These are phyloP conservation scores for Ochlodes sylvanus DNA, from an alignment of 2,888 invertebrate genomes.

Conservation along the genomic window DNA sequence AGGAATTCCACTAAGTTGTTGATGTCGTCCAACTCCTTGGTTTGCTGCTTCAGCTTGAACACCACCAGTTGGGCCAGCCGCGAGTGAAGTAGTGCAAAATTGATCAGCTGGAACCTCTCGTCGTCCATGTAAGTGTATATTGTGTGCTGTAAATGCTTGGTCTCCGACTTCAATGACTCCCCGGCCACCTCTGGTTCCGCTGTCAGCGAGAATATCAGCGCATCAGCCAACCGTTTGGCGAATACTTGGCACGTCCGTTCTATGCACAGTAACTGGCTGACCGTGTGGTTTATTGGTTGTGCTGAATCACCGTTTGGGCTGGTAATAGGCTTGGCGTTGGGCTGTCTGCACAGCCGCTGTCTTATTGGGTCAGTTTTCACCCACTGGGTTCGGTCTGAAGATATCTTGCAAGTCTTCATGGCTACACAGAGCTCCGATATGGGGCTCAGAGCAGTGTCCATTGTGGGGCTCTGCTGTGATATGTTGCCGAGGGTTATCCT, in stretches of 20 bases:
- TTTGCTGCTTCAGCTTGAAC: conserved; percentile 82
- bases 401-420: conserved; percentile 82
- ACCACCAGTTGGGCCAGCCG: conserved; percentile 87
- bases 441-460: conserved; percentile 73
- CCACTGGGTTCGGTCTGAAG: conserved; percentile 67
- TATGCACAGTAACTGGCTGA: conserved; percentile 73
- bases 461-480: conserved; percentile 53
- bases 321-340: conserved; percentile 51
- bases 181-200: conserved; percentile 84
- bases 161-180: conserved; percentile 86
- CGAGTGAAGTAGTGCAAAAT: conserved; percentile 88
- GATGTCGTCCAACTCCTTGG: conserved; percentile 70
- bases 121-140: conserved; percentile 89
- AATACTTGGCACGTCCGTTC: conserved; percentile 85
- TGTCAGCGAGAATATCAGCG: conserved; percentile 83
- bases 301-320: conserved; percentile 60
- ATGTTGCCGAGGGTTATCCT: conserved; percentile 61
- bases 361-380: conserved; percentile 67
- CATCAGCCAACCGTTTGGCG: conserved; percentile 88
- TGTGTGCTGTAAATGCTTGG: conserved; percentile 88
- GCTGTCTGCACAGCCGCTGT: conserved; percentile 68
- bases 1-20: conserved; percentile 70
- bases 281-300: conserved; percentile 64
- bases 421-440: conserved; percentile 86
- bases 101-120: conserved; percentile 85